A percentile compares a stretch with the other conserved stretches of the same genome.
Conservation (phyloP, 2,113 vertebrate species). For the Phalacrocorax brasilianus region DNA sequence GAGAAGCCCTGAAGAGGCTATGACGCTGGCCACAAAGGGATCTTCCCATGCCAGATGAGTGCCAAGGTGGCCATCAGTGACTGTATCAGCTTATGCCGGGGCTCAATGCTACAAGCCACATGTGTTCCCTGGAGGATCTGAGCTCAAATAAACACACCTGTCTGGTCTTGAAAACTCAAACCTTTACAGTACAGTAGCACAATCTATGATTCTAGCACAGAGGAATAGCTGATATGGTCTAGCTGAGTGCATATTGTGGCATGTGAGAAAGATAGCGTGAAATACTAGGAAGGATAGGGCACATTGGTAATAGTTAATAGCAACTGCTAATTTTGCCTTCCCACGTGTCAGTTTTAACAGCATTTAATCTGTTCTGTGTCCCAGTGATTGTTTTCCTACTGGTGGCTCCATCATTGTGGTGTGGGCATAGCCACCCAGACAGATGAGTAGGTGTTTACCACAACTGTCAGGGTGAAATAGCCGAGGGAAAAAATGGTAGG, state of each 20-base stretch:
- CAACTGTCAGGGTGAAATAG: neutral
- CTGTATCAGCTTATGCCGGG: neutral
- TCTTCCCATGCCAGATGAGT: neutral
- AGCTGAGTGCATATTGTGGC: neutral
- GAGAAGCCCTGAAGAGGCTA: neutral
- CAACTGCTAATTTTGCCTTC: neutral
- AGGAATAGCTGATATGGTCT: neutral
- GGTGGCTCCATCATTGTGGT: neutral
- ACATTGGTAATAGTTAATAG: neutral
- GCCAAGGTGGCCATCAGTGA: neutral
- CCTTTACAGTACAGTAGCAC: neutral
- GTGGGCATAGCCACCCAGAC: neutral
- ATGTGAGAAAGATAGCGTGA: neutral
- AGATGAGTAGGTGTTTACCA: neutral
- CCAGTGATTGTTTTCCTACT: neutral
- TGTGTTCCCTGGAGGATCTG: neutral
- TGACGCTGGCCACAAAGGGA: neutral
- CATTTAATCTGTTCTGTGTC: neutral
- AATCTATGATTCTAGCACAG: neutral
- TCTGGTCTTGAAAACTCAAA: neutral
- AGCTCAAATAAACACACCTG: neutral
- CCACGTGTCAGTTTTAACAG: neutral
- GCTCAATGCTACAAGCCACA: neutral
- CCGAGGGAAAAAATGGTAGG: neutral
- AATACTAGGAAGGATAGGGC: neutral